A percentile compares a stretch with the other conserved stretches of the same genome.
Evolutionary conservation across 2,113 vertebrate species (phyloP).

Genomic region (Rousettus leschenaultii): DNA sequence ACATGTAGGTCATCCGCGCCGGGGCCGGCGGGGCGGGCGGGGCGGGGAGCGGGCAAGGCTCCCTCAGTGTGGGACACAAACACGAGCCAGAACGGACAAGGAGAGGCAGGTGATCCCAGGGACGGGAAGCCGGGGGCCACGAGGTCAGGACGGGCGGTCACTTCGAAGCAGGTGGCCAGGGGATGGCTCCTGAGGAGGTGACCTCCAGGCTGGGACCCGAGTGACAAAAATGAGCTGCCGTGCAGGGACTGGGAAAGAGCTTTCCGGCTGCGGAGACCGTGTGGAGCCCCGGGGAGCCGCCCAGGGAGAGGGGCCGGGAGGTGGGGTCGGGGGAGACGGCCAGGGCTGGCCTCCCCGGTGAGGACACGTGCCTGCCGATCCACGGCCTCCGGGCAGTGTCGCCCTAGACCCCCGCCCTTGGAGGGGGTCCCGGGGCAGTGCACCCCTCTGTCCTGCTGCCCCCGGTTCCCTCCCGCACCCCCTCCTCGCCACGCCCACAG

Average conservation of each 20-base stretch:
- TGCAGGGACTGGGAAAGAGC: background rate
- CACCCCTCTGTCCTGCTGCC: background rate
- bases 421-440: background rate
- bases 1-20: conserved; percentile 80
- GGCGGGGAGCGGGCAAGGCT: background rate
- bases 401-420: background rate
- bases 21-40: background rate
- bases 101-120: background rate
- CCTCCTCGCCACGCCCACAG: background rate
- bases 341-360: background rate
- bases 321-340: background rate
- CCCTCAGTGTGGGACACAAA: background rate
- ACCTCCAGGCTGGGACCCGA: background rate
- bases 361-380: background rate
- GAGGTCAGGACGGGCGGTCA: background rate
- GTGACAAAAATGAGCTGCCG: background rate
- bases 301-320: too few relatives aligned
- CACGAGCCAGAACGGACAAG: background rate
- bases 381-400: background rate
- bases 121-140: background rate
- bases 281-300: too few relatives aligned
- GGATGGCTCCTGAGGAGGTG: background rate
- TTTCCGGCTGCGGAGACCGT: background rate
- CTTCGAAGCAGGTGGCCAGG: background rate
- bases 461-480: background rate